Base-by-base conservation (phyloP, 30 jellyfish, hydroid and myxozoan species). In the Aurelia sp. region DNA sequence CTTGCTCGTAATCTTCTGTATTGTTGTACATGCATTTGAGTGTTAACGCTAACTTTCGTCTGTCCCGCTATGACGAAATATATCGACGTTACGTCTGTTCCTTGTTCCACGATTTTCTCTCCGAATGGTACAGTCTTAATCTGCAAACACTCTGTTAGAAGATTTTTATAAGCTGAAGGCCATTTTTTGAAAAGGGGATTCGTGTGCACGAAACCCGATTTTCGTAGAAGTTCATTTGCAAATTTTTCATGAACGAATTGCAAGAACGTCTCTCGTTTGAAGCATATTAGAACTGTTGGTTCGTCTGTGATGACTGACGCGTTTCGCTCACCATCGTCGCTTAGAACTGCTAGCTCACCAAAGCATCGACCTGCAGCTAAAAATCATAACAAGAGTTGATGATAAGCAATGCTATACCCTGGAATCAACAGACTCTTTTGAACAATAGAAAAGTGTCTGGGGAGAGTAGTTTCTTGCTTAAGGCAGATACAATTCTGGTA, bases 231-330 rank as follows among this genome's bases (percentile, higher is more conserved):
- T 66, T 93, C 97, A 59, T 81, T 81, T 12, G 97, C 98, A 62
- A 82, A 89, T 76, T 87, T 71, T 65, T 93, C 97, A 75, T 95
- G 89, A 17, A 93, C 97, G 75, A 61, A 93, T 59, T 69, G 66
- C 23, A 88, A 71, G 65, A 74, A 93, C n/a, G 76, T 74, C 6
- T 73, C 81, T 41, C 95, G 93, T 50, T 81, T 85, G 81, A 93
- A 78, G 61, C 81, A 66, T 16, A 93, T 79, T 11, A 89, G 57
- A 6, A 85, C 86, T 50, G 93, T 74, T 64, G 96, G 96, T 58
- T 93, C 98, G 85, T 93, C 97, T 5, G 97, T 64, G 57, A 93
- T 93, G 20, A 93, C 74, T 21, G 98, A 31, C n/a, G 98, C 98
- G 53, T 84, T 93, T 19, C 98, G 86, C 51, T 71, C 96, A 11